Evolutionary conservation across 2,797 vertebrate species (phyloP), one percentile per base, ranked within the genome.

Genomic region (Babyrousa celebensis): DNA sequence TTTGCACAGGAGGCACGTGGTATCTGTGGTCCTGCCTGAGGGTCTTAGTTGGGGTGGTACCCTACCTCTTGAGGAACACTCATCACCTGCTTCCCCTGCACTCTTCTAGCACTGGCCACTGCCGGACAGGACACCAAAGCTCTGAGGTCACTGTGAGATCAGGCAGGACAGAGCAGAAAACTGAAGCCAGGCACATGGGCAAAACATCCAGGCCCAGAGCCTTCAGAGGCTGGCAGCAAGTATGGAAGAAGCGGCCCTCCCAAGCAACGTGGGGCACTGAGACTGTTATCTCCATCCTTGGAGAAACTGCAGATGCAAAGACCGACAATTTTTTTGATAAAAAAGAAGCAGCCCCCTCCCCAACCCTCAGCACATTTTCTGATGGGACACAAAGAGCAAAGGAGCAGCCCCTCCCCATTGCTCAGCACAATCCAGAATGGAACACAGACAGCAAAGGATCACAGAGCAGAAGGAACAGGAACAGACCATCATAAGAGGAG

Each of bases 401-500:
- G 43, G 43, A 48, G 62, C 32, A 70, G 14, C 15, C 3, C 2
- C 4, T 6, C 6, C 43, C 43, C 43, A 48, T 5, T 48, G 43
- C 56, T 58, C 18, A 36, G 29, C 27, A 79, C 16, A 10, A 56
- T 32, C 32, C 25, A 84, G 18, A 43, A 48, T 14, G 56, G 62
- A 6, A 5, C 6, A 18, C 89, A 56, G 40, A 23, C 20, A 87
- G 58, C 29, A 75, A 36, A 84, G 56, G 16, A 0, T 71, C 54
- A 71, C 10, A 84, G 12, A 52, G 77, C 7, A 62, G 21, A 48
- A 17, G 12, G 32, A 65, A 56, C 0, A 58, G 60, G 48, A 72
- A 96, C 97, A 74, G 70, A 97, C 97, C 97, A 0, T 25, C 4
- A 3, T 12, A 1, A 27, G n/a, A 20, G 0, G 43, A 87, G 21